Conservation (phyloP, 2,797 vertebrate genomes). For the Sebastes itinus region DNA sequence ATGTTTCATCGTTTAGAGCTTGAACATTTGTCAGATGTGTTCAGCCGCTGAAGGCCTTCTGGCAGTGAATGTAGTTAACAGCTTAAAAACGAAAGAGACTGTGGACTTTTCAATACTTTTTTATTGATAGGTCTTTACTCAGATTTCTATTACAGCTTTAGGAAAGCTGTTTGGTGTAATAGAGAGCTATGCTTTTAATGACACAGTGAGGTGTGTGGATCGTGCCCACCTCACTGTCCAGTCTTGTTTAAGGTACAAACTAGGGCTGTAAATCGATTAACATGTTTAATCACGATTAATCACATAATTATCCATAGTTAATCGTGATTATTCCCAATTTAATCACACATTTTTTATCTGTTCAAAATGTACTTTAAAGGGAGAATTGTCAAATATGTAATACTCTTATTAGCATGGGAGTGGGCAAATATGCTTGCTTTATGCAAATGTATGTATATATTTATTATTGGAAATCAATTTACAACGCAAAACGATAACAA, state of each 20-base stretch:
- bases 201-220: background rate
- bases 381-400: too few relatives aligned
- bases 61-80: background rate
- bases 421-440: too few relatives aligned
- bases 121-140: background rate
- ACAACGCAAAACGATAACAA: too few relatives aligned
- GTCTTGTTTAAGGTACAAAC: too few relatives aligned
- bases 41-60: background rate
- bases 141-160: background rate
- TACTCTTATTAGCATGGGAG: too few relatives aligned
- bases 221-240: background rate
- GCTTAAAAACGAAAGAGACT: background rate
- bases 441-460: too few relatives aligned
- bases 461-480: too few relatives aligned
- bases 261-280: too few relatives aligned
- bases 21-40: background rate
- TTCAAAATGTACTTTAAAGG: too few relatives aligned
- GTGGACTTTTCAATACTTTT: background rate
- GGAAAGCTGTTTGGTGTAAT: background rate
- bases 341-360: too few relatives aligned
- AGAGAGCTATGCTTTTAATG: background rate
- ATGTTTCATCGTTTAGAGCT: constrained; percentile 10
- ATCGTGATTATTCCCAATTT: fast-evolving
- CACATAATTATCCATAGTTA: too few relatives aligned
- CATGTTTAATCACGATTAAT: too few relatives aligned